Evolutionary conservation across 2,113 vertebrate genomes (phyloP), one percentile per base, ranked within the genome.

Genomic region (Thinocorus orbignyianus): DNA sequence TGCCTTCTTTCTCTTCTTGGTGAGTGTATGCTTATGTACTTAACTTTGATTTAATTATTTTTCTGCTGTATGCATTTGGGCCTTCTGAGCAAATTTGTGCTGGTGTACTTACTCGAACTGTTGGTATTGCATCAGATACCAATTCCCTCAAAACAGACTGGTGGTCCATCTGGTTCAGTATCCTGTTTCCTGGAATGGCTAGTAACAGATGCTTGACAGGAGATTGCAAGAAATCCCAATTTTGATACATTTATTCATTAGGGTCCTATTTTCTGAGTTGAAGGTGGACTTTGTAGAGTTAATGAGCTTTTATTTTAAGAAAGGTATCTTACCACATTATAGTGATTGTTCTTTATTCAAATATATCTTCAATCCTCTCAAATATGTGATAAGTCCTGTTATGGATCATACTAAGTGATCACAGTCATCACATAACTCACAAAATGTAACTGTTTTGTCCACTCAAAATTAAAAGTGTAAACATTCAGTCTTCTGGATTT

Each of bases 161-260:
- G 37, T 79, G 57, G 88, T 94, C 96, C 95, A 96, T 97, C 93
- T 96, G 95, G 93, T 96, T 92, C 48, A 91, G 93, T 95, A 94
- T 97, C 93, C 92, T 64, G 41, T 96, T 96, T 97, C 96, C 90
- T 95, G 88, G 96, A 96, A 96, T 93, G 95, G 92, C 71, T 94
- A 93, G 86, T 71, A 95, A 78, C 92, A 96, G 95, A 96, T 95
- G 95, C 86, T 86, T 93, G 86, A 94, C 72, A 93, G 77, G 81
- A 94, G 90, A 90, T 57, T 88, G 86, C 61, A 92, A 94, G 90
- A 96, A 95, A 96, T 95, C 76, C 76, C 82, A 81, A 86, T 88
- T 92, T 84, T 93, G 65, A 83, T 81, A 79, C 73, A 89, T 94
- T 78, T 92, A 86, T 94, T 94, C 92, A 92, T 93, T 94, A 92